A percentile compares a stretch with the other conserved stretches of the same genome.
phyloP scores from a whole-genome alignment of 2,113 vertebrate species.

The Cochlearius cochlearius region DNA sequence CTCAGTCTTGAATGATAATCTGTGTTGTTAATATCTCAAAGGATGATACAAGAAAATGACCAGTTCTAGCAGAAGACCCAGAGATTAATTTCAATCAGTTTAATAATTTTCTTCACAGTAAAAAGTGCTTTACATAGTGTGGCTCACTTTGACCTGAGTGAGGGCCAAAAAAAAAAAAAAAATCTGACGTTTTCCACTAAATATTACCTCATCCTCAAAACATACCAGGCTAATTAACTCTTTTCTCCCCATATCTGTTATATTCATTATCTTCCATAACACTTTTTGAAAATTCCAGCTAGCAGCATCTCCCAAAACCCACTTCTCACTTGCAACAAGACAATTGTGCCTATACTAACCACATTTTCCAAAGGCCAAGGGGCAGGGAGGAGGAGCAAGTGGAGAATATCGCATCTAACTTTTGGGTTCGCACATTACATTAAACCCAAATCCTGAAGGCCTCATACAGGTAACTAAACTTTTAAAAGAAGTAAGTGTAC shows the following conservation, averaged over 20 bases:
- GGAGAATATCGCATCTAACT: background rate
- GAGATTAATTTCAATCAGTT: background rate
- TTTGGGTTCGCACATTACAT: background rate
- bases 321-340: background rate
- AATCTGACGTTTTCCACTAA: background rate
- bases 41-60: background rate
- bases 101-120: background rate
- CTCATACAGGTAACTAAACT: background rate
- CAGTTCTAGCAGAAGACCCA: background rate
- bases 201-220: background rate
- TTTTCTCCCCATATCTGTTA: background rate
- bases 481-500: background rate
- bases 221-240: background rate
- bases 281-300: background rate
- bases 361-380: background rate
- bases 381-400: background rate
- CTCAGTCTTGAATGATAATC: background rate
- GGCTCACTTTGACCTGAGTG: background rate
- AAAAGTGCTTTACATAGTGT: background rate
- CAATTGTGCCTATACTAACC: background rate
- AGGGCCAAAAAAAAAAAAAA: background rate
- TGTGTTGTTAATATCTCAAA: background rate
- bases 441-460: background rate
- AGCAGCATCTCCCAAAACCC: background rate
- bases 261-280: background rate